Conservation (phyloP, 2,797 vertebrate genomes). For the Pseudochaenichthys georgianus region DNA sequence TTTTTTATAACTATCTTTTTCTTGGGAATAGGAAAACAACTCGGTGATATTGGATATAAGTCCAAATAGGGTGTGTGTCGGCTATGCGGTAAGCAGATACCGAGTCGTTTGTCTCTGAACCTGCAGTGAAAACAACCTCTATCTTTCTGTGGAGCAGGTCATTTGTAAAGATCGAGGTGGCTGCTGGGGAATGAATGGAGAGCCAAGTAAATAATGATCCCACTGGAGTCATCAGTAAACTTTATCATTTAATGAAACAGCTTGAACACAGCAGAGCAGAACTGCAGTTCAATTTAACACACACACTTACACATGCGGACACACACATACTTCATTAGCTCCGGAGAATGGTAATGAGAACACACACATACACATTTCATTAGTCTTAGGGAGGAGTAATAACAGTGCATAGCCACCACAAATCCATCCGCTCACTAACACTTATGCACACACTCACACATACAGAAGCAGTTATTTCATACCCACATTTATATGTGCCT, state of each 20-base stretch:
- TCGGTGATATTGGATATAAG: constrained; percentile 23
- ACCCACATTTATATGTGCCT: constrained; percentile 22
- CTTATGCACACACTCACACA: not conserved
- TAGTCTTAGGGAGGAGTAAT: constrained; percentile 73
- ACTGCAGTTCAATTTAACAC: constrained; percentile 78
- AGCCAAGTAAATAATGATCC: constrained; percentile 80
- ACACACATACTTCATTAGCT: constrained; percentile 78
- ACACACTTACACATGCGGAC: constrained; percentile 62
- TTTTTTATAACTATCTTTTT: not conserved
- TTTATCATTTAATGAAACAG: constrained; percentile 85
- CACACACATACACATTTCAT: constrained; percentile 70
- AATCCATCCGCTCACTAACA: constrained; percentile 50
- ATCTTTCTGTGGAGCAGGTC: constrained; percentile 64
- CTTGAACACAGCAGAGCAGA: constrained; percentile 76
- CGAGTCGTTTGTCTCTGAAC: constrained; percentile 64
- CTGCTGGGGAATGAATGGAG: constrained; percentile 68
- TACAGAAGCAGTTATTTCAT: not conserved
- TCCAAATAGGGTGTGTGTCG: constrained; percentile 27
- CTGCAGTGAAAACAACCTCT: constrained; percentile 75
- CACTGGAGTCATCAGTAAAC: constrained; percentile 81
- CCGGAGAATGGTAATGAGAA: constrained; percentile 74
- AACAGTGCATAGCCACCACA: constrained; percentile 52
- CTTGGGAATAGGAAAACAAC: constrained; percentile 27
- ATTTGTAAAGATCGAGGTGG: constrained; percentile 80
- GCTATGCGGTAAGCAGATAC: constrained; percentile 55